Conservation (phyloP, 2,113 vertebrate genomes). For the Alouatta palliata region DNA sequence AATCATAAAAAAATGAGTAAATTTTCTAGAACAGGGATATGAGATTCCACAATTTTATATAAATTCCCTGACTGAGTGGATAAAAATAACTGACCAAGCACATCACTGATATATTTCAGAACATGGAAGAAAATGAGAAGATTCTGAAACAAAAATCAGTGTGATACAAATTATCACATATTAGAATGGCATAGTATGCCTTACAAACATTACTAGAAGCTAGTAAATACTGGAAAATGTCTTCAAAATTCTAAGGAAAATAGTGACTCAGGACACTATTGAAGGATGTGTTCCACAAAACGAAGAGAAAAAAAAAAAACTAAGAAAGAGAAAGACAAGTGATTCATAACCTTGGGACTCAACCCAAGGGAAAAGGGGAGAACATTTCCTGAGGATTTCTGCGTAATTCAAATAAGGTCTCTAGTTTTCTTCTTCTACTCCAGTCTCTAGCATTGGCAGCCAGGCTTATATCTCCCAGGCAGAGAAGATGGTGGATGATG, state of each 20-base stretch:
- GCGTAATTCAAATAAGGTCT: neutral
- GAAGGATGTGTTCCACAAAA: neutral
- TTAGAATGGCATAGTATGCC: neutral
- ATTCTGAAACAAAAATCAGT: neutral
- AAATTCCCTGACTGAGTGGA: neutral
- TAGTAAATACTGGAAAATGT: neutral
- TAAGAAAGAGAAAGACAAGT: neutral
- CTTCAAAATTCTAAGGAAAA: neutral
- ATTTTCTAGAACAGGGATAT: neutral
- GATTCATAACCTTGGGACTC: neutral
- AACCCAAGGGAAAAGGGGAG: neutral
- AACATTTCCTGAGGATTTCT: neutral
- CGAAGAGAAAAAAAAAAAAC: neutral
- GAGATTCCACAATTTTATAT: neutral
- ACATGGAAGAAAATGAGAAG: neutral
- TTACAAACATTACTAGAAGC: neutral
- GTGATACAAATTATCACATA: neutral
- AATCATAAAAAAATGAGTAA: neutral
- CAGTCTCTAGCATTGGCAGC: neutral
- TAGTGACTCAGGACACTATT: neutral
- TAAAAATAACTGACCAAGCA: neutral
- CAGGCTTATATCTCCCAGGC: neutral
- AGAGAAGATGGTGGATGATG: neutral
- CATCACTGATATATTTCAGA: neutral
- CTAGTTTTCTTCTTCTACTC: neutral